Base-by-base conservation (phyloP, 2,113 vertebrate genomes). In the Natator depressus region DNA sequence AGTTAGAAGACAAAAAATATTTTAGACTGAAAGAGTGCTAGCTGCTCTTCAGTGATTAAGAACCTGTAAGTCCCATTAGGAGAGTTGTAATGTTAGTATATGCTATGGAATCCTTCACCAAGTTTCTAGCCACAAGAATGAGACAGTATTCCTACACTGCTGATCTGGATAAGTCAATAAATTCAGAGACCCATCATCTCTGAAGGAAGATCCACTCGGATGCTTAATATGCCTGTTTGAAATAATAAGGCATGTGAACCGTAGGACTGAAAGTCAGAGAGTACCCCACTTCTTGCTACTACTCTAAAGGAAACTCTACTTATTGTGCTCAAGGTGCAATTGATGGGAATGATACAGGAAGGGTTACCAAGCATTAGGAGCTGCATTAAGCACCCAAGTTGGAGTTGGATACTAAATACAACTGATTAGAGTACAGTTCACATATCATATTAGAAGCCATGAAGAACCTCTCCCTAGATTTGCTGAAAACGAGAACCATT, bases 401-500 rank as follows among this genome's bases (percentile, higher is more conserved):
- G 95, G 91, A 95, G 86, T 62, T 8, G 79, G 49, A 51, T 75
- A 53, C 54, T 50, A 86, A 91, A 27, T 8, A 12, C 3, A 7
- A 59, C 47, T 0, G 6, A 1, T 76, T 53, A 84, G 81, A 92
- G 76, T 55, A 31, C 46, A 25, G 84, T 72, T 53, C 82, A 31
- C 80, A 10, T 62, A 27, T 29, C 1, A 0, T 11, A 51, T 90
- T 89, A 12, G 1, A 46, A 49, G 50, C 69, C 69, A 8, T 38
- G 72, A 59, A 80, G 80, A 50, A 57, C 81, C 42, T 38, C 69
- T 54, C 62, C 53, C 65, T 85, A 0, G 1, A 53, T 88, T 94
- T 93, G 88, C 72, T 90, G 92, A 94, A 96, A 89, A 84, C 17
- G 31, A 94, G 24, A 94, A 49, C n/a, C 51, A 54, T 86, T 94